Evolutionary conservation across 2,797 vertebrate species (phyloP), one percentile per base, ranked within the genome.

Genomic region (Acipenser transmontanus): DNA sequence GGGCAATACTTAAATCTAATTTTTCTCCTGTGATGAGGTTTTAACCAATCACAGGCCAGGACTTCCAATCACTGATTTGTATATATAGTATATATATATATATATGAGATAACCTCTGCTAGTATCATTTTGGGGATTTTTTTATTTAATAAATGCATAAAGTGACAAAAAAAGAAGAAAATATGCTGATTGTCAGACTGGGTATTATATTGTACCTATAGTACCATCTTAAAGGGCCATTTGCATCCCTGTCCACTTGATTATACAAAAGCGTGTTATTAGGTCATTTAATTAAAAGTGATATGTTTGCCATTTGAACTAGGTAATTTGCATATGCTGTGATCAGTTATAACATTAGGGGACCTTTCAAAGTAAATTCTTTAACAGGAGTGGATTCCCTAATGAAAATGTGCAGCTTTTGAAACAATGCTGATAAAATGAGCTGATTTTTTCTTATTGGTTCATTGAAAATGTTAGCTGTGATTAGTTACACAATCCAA

Each of bases 401-500:
- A 69, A 72, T 73, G 71, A 69, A 61, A 78, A 74, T 52, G 68
- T 73, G 62, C 76, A 60, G 73, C 68, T 88, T 86, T 89, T 84
- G 85, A 82, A 83, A 87, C 86, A 77, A 83, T 84, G 88, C 89
- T 91, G 86, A 75, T 81, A 83, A 83, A 88, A 86, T 82, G 78
- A 79, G 79, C 76, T 74, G 79, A 75, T 87, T 89, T 89, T 61
- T 77, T 84, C 76, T 92, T 84, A 88, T 92, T 82, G 91, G 91
- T 92, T 93, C 92, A 89, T 89, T 81, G 86, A 90, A 92, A 92
- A 86, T 93, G 89, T 95, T 93, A 93, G 91, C 93, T 90, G 91
- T 97, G 94, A 98, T 98, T 97, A 98, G 95, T 98, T 95, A 97
- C 94, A 98, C 95, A 97, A 98, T 97, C 93, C 90, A 90, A 94